A percentile compares a stretch with the other conserved stretches of the same genome.
phyloP scores from a whole-genome alignment of 2,888 invertebrate genomes.

The Fragum sueziense region DNA sequence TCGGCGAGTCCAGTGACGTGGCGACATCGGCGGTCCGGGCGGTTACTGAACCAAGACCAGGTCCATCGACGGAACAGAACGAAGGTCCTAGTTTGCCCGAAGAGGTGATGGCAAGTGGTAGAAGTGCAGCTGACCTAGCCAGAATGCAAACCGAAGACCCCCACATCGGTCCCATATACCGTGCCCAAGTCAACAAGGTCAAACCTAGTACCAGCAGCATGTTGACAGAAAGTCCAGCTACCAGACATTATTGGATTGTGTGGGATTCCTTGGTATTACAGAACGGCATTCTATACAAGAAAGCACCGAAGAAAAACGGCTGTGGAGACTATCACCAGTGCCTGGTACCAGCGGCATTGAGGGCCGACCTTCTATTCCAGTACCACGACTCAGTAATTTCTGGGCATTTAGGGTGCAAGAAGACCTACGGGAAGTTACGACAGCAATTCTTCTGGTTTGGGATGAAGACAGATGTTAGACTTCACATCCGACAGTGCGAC shows the following conservation, averaged over 20 bases:
- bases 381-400: background rate
- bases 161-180: background rate
- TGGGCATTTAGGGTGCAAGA: too few relatives aligned
- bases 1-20: too few relatives aligned
- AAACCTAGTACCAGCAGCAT: background rate
- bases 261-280: background rate
- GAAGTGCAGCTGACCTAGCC: background rate
- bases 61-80: too few relatives aligned
- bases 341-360: background rate
- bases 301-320: background rate
- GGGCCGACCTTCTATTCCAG: background rate
- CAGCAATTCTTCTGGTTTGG: constrained; percentile 14
- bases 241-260: constrained; percentile 9
- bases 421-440: too few relatives aligned
- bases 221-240: background rate
- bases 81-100: too few relatives aligned
- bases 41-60: background rate
- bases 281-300: background rate
- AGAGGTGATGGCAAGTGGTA: background rate
- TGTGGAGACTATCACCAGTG: background rate
- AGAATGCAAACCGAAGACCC: background rate
- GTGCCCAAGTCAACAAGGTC: background rate
- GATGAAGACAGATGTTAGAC: constrained; percentile 25
- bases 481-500: constrained; percentile 19
- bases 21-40: too few relatives aligned